These are phyloP conservation scores for Toxostoma redivivum DNA, from an alignment of 2,113 vertebrate species.

Conservation along the genomic window DNA sequence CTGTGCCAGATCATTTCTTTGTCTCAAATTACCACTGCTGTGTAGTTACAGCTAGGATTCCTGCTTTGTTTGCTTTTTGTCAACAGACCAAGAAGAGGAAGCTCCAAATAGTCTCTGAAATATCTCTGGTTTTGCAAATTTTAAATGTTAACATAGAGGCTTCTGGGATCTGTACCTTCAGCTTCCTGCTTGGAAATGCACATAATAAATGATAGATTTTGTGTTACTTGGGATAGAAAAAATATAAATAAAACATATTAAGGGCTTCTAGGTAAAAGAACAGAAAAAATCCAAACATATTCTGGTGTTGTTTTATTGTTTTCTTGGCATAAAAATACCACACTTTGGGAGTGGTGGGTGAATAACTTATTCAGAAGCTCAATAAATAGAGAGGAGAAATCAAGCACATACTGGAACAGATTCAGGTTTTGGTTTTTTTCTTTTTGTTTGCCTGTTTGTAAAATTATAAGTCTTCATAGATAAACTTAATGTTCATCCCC, in stretches of 20 bases:
- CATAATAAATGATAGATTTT: slow-evolving; percentile 1
- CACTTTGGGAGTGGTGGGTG: background rate
- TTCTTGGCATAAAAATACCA: background rate
- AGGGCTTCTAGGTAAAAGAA: slow-evolving; percentile 6
- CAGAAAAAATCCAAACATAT: background rate
- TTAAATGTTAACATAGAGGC: background rate
- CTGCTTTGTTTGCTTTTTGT: background rate
- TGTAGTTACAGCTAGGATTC: background rate
- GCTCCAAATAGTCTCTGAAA: background rate
- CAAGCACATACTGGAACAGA: background rate
- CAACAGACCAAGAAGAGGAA: background rate
- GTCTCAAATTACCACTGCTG: background rate
- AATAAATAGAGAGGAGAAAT: background rate
- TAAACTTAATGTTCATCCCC: background rate
- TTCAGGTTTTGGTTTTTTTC: fast-evolving
- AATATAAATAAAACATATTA: slow-evolving; percentile 45
- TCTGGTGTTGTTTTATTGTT: background rate
- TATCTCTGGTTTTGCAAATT: background rate
- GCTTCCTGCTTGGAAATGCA: slow-evolving; percentile 17
- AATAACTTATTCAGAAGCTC: background rate
- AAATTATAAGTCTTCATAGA: background rate
- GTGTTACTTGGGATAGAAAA: background rate
- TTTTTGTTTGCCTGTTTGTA: background rate
- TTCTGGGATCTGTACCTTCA: background rate
- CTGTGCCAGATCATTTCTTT: background rate